phyloP scores from a whole-genome alignment of 2,113 vertebrate species.

The Proteles cristata region DNA sequence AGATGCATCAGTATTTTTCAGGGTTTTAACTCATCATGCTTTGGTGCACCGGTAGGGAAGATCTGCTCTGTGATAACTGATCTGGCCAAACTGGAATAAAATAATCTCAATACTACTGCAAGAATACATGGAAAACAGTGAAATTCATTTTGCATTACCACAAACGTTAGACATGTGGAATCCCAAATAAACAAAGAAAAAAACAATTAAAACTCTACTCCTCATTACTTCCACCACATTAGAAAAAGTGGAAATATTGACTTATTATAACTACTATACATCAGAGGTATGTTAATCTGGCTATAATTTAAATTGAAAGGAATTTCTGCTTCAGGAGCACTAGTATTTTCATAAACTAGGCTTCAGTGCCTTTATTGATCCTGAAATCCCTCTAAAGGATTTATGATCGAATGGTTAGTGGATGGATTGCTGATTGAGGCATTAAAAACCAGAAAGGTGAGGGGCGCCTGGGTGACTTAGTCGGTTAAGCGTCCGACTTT shows the following conservation, averaged over 20 bases:
- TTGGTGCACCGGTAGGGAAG: neutral
- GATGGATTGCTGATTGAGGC: neutral
- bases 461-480: no score
- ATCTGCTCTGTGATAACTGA: neutral
- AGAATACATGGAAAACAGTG: neutral
- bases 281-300: neutral
- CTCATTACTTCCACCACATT: neutral
- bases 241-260: neutral
- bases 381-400: neutral
- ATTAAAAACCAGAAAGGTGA: neutral
- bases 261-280: neutral
- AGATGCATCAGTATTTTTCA: no score
- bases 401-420: neutral
- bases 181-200: neutral
- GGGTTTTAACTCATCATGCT: neutral
- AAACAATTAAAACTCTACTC: neutral
- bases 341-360: neutral
- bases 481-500: no score
- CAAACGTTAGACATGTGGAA: neutral
- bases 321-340: neutral
- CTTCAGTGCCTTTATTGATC: neutral
- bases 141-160: neutral
- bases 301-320: neutral
- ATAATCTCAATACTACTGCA: neutral
- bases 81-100: neutral